These are phyloP conservation scores for Drosophila acutilabella DNA, from an alignment of 2,888 invertebrate genomes.

Conservation along the genomic window DNA sequence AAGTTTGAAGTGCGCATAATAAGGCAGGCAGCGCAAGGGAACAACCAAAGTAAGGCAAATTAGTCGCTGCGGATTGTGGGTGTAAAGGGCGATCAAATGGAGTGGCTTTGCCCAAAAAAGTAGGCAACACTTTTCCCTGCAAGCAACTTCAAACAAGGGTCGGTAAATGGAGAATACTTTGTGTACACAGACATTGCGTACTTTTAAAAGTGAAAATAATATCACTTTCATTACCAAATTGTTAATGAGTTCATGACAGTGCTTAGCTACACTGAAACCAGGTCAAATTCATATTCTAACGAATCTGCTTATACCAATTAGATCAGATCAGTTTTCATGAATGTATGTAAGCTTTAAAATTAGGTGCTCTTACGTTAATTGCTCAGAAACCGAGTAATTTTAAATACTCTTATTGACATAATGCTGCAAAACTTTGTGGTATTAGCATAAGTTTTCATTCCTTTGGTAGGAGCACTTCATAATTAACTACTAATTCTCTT, in stretches of 20 bases:
- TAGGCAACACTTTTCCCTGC: constrained; percentile 53
- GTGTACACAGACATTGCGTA: constrained; percentile 19
- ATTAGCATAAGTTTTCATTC: constrained; percentile 6
- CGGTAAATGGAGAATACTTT: constrained; percentile 3
- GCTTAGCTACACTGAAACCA: constrained; percentile 12
- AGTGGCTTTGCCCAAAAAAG: constrained; percentile 36
- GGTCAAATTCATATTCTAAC: constrained; percentile 1
- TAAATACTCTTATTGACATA: background rate
- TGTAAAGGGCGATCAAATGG: constrained; percentile 36
- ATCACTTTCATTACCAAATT: constrained; percentile 43
- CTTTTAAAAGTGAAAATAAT: constrained; percentile 68
- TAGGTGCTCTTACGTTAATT: background rate
- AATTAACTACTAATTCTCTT: constrained; percentile 52
- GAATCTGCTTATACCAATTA: background rate
- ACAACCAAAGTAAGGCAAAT: constrained; percentile 62
- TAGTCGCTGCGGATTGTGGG: constrained; percentile 71
- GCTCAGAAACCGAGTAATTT: background rate
- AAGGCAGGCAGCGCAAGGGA: constrained; percentile 61
- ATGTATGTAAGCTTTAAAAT: no score
- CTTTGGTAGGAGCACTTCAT: constrained; percentile 35
- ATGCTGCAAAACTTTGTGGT: background rate
- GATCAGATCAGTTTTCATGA: no score
- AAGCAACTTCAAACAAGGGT: background rate
- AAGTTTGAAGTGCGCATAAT: constrained; percentile 81
- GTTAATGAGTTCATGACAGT: constrained; percentile 23